These are phyloP conservation scores for Teleiodes luculella DNA, from an alignment of 2,888 invertebrate genomes.

Conservation along the genomic window DNA sequence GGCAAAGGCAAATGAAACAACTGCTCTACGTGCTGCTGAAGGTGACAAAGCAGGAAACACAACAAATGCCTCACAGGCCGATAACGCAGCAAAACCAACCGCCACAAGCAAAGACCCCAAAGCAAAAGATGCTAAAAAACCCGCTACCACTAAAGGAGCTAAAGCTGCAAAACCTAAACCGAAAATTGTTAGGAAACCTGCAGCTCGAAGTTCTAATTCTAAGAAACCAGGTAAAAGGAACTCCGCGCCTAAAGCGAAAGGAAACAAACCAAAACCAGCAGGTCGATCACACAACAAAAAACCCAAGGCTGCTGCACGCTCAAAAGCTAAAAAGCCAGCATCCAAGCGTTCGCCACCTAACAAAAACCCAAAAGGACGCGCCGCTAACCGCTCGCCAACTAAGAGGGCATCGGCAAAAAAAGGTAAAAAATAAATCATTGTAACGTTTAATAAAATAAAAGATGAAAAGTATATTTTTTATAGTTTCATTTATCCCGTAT, in stretches of 20 bases:
- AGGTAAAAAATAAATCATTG: neutral
- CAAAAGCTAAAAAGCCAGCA: neutral
- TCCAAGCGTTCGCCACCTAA: neutral
- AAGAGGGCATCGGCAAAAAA: neutral
- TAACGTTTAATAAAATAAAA: conserved; percentile 23
- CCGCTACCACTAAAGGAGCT: neutral
- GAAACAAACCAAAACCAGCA: no score
- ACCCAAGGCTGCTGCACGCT: neutral
- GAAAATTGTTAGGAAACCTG: neutral
- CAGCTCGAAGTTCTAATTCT: neutral
- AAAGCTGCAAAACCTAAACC: neutral
- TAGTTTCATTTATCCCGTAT: conserved; percentile 25
- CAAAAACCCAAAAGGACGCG: neutral
- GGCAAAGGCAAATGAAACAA: neutral
- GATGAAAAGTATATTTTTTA: conserved; percentile 19
- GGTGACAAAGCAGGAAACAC: neutral
- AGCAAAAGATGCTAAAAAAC: neutral
- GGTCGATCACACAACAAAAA: neutral
- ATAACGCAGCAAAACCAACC: neutral
- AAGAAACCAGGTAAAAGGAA: neutral
- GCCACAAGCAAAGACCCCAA: neutral
- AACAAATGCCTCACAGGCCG: neutral
- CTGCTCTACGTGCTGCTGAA: no score
- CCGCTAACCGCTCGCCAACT: neutral
- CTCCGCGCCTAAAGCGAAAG: no score